Conservation (phyloP, 2,888 invertebrate genomes). For the Drosophila dives region DNA sequence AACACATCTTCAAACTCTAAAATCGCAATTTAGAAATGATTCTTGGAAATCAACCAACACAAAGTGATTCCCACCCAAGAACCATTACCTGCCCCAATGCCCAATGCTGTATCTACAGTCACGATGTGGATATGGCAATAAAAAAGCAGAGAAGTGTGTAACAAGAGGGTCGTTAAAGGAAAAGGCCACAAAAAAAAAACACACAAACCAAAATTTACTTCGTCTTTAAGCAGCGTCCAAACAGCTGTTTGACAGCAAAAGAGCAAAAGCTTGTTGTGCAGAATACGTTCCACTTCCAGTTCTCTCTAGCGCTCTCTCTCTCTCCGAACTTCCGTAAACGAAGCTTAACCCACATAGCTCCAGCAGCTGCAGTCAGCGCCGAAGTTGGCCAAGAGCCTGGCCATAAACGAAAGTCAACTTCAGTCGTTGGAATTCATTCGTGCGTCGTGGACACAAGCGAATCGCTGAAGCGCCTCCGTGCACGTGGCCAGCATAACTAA, state of each 20-base stretch:
- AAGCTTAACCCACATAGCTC: constrained; percentile 62
- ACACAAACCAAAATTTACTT: not conserved
- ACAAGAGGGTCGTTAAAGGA: constrained; percentile 27
- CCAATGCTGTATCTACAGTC: constrained; percentile 20
- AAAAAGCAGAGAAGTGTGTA: constrained; percentile 12
- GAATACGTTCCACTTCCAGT: constrained; percentile 67
- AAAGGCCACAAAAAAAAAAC: constrained; percentile 7
- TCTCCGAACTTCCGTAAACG: not conserved
- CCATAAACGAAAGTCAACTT: constrained; percentile 56
- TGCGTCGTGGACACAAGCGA: constrained; percentile 75
- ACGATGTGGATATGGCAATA: constrained; percentile 42
- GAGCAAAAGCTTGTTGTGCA: constrained; percentile 26
- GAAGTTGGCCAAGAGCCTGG: constrained; percentile 43
- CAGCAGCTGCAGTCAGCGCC: constrained; percentile 25
- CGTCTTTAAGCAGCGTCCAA: constrained; percentile 13
- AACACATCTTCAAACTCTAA: not conserved
- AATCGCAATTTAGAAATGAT: not conserved
- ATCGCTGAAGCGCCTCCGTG: constrained; percentile 33
- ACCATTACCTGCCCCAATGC: constrained; percentile 78
- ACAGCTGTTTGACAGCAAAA: constrained; percentile 58
- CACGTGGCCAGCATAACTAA: constrained; percentile 19
- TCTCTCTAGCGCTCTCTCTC: not conserved
- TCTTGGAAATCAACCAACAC: not conserved
- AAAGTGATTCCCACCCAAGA: constrained; percentile 2
- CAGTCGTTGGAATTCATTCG: constrained; percentile 83